phyloP scores from a whole-genome alignment of 2,888 invertebrate genomes.

The Torymus texanus region DNA sequence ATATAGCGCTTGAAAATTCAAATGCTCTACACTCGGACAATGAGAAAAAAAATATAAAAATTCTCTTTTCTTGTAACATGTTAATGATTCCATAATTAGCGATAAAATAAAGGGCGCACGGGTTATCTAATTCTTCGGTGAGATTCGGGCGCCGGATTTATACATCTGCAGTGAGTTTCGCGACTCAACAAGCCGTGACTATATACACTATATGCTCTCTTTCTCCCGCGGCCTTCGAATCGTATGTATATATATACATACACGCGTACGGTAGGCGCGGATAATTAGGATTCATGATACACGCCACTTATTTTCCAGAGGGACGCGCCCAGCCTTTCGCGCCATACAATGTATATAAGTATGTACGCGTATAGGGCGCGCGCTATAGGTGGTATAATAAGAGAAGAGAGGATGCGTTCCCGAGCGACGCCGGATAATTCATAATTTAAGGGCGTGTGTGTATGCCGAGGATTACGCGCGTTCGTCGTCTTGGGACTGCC shows the following conservation, averaged over 20 bases:
- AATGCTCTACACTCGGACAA: too few species aligned
- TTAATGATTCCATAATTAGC: constrained; percentile 38
- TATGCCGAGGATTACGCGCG: neutral
- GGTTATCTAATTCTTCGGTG: neutral
- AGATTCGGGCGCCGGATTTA: constrained; percentile 47
- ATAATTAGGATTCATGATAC: constrained; percentile 69
- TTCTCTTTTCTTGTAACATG: constrained; percentile 20
- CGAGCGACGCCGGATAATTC: constrained; percentile 23
- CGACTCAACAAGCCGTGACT: constrained; percentile 39
- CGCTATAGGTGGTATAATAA: neutral
- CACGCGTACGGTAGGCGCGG: constrained; percentile 13
- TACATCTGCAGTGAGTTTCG: neutral
- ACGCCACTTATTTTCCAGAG: constrained; percentile 66
- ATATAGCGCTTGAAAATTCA: too few species aligned
- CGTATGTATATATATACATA: neutral
- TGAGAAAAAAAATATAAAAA: too few species aligned
- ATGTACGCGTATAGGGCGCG: neutral
- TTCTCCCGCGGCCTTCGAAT: neutral
- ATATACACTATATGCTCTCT: neutral
- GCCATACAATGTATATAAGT: neutral
- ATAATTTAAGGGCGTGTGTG: constrained; percentile 21
- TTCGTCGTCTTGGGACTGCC: too few species aligned
- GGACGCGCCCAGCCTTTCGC: constrained; percentile 59
- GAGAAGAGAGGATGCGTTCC: neutral
- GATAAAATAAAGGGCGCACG: constrained; percentile 24